Base-by-base conservation (phyloP, 2,113 vertebrate species). In the Ammodytes marinus region DNA sequence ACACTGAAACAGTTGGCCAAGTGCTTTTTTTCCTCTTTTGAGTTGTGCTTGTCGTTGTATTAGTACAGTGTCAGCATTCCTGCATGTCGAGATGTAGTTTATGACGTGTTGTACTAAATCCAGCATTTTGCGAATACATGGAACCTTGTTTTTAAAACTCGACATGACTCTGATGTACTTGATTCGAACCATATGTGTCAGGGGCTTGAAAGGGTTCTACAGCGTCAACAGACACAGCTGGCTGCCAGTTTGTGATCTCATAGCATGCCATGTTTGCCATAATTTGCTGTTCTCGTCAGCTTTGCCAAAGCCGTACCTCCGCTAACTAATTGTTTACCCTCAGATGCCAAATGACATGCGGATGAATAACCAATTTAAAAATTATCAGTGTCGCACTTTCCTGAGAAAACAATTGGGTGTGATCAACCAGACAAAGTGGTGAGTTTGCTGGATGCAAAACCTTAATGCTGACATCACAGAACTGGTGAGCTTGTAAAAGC, bases 151-250 rank as follows among this genome's bases (percentile, higher is more conserved):
- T 87, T 88, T 45, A 74, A 86, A 88, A 70, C 86, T 65, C 81
- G 57, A 80, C 12, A n/a, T 17, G 83, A 76, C 74, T 88, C 80
- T 68, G 71, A 68, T 83, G 79, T 69, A 66, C 61, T 71, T 72
- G 68, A 94, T 86, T 89, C 59, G 27, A 94, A 84, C 89, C 92
- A 93, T 83, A 90, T 92, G 93, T 72, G 61, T 58, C 63, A n/a
- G 55, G 45, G 72, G 66, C 64, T 88, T 82, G 46, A 88, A 86
- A 86, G 65, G 65, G 64, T 77, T 86, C 80, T 49, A 19, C 73
- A 83, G 65, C 79, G 79, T 87, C 85, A 84, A 79, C 87, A 87
- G 69, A 84, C 87, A 82, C 87, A 88, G 91, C 91, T 91, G 90
- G 90, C 77, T 54, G 27, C 71, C 82, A 77, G 77, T 57, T 74